phyloP scores from a whole-genome alignment of 2,888 invertebrate species.

The Philaethria dido region DNA sequence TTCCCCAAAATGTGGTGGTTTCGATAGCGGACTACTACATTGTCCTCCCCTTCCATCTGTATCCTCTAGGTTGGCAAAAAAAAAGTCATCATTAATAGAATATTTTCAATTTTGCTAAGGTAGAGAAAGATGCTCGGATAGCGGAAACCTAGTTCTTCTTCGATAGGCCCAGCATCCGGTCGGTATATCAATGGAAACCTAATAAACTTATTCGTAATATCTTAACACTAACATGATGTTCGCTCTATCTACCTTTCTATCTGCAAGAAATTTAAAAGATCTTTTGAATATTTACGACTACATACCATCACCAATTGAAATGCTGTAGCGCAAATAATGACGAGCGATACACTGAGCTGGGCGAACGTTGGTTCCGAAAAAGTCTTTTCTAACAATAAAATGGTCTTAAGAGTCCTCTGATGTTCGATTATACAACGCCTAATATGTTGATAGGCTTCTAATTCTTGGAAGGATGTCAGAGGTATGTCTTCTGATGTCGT shows the following conservation, averaged over 20 bases:
- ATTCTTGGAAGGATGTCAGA: conserved; percentile 56
- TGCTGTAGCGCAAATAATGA: conserved; percentile 82
- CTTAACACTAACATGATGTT: not conserved
- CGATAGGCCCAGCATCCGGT: too few relatives aligned
- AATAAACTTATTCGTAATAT: too few relatives aligned
- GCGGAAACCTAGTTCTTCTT: too few relatives aligned
- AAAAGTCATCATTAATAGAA: too few relatives aligned
- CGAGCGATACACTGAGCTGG: conserved; percentile 78
- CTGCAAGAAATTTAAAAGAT: not conserved
- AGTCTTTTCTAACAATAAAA: conserved; percentile 63
- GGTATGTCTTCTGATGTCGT: conserved; percentile 12
- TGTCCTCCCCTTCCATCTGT: too few relatives aligned
- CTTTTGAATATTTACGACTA: too few relatives aligned
- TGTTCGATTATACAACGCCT: conserved; percentile 59
- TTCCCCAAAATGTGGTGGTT: too few relatives aligned
- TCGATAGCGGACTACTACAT: too few relatives aligned
- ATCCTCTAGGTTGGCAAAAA: too few relatives aligned
- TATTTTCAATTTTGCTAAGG: too few relatives aligned
- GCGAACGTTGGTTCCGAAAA: conserved; percentile 75
- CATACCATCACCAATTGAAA: conserved; percentile 79
- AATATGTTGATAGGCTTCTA: conserved; percentile 52
- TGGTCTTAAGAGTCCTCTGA: conserved; percentile 60
- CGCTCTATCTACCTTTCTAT: not conserved
- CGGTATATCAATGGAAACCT: too few relatives aligned
- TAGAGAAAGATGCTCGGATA: too few relatives aligned